Base-by-base conservation (phyloP, 2,888 invertebrate genomes). In the Drosophila falleni region DNA sequence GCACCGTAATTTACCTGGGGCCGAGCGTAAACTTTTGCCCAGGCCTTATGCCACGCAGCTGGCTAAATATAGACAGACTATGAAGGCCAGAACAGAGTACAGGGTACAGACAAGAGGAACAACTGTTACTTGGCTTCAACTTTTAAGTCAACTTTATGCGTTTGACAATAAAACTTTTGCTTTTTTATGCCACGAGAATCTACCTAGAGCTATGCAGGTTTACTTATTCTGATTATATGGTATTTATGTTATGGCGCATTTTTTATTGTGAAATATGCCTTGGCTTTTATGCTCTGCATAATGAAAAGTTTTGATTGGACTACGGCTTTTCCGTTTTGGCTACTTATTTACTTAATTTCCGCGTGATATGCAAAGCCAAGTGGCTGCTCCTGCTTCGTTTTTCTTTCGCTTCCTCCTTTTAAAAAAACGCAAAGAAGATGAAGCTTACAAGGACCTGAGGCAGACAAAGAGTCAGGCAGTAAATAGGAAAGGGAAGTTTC, bases 311-410 rank as follows among this genome's bases (percentile, higher is more conserved):
- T 84, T 85, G 88, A 84, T 85, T 87, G 49, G 65, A 70, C 70
- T 66, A 55, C 31, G 49, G 63, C 59, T 35, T 73, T 74, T 56
- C 62, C 78, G 59, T 70, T 78, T 73, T 35, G 33, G 80, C 83
- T 84, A 83, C 87, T 85, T 85, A 85, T 86, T 85, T 85, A 88
- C 81, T 85, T 88, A 85, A 88, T 85, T 88, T 85, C 88, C 88
- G 80, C 71, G 79, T 67, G 79, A 81, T 73, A 79, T 86, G 66
- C 74, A 77, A 67, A 70, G 78, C 59, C 69, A 73, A 76, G 77
- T 76, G 78, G 51, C 74, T 60, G 51, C 44, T 23, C 31, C 50
- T 51, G 54, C 61, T 35, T 3, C 37, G n/a, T 4, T 31, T 31
- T 16, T 3, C 13, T n/a, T n/a, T 31, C 31, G 5, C 19, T 15